Conservation (phyloP, 2,113 vertebrate genomes). For the Typhlomys cinereus region DNA sequence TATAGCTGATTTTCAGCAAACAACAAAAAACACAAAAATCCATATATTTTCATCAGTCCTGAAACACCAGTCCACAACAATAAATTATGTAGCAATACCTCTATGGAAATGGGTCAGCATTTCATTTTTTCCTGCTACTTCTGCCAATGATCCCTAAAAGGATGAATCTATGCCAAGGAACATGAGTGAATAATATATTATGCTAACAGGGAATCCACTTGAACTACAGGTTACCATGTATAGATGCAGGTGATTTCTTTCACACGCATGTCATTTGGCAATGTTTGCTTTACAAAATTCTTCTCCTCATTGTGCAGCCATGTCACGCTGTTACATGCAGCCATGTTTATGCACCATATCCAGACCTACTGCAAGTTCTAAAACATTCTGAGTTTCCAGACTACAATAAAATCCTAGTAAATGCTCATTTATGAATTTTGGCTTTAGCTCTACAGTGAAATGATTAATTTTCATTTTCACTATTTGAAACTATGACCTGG, state of each 20-base stretch:
- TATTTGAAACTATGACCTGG: constrained; percentile 43
- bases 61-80: not conserved
- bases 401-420: constrained; percentile 33
- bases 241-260: not conserved
- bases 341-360: not conserved
- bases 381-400: constrained; percentile 35
- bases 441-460: not conserved
- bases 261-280: not conserved
- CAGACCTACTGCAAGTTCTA: not conserved
- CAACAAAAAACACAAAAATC: constrained; percentile 17
- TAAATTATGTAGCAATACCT: not conserved
- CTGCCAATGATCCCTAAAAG: constrained; percentile 4
- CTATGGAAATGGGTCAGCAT: constrained; percentile 1
- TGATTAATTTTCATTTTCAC: constrained; percentile 35
- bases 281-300: not conserved
- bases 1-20: not conserved
- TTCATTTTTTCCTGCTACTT: not conserved
- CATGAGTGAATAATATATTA: not conserved
- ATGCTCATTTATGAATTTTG: not conserved
- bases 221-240: not conserved
- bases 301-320: not conserved
- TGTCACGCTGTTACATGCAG: not conserved
- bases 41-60: not conserved
- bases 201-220: not conserved
- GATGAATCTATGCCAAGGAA: not conserved